Conservation (phyloP, 2,888 invertebrate genomes). For the Hypercompe scribonia region DNA sequence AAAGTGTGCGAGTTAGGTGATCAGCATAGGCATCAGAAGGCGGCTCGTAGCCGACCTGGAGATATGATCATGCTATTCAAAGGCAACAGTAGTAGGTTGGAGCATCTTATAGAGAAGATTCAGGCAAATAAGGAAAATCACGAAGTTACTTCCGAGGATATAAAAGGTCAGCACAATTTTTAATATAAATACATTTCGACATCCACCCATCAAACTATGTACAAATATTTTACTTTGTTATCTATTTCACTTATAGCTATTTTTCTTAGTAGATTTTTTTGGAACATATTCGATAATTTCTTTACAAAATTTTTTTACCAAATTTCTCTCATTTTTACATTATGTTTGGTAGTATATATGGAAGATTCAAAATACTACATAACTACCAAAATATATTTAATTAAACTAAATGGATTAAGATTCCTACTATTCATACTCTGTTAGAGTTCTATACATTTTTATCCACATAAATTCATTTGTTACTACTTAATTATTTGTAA, state of each 20-base stretch:
- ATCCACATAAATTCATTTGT: background rate
- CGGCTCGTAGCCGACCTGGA: slow-evolving; percentile 42
- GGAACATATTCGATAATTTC: background rate
- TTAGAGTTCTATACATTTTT: background rate
- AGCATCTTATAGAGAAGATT: slow-evolving; percentile 94
- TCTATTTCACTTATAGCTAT: no score
- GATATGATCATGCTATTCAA: slow-evolving; percentile 93
- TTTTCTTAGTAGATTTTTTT: background rate
- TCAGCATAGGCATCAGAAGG: slow-evolving; percentile 33
- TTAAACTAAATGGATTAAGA: background rate
- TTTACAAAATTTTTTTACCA: background rate
- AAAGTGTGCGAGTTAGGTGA: slow-evolving; percentile 48
- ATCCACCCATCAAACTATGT: background rate
- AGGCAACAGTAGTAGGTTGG: slow-evolving; percentile 94
- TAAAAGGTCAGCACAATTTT: slow-evolving; percentile 76
- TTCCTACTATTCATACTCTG: background rate
- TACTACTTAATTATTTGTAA: no score
- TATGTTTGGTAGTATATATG: no score
- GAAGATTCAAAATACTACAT: no score
- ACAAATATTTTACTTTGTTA: background rate
- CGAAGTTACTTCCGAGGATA: slow-evolving; percentile 83
- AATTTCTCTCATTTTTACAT: no score
- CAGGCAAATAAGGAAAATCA: slow-evolving; percentile 93
- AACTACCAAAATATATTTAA: no score
- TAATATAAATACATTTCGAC: background rate